phyloP scores from a whole-genome alignment of 2,113 vertebrate species.

The Psilopogon haemacephalus region DNA sequence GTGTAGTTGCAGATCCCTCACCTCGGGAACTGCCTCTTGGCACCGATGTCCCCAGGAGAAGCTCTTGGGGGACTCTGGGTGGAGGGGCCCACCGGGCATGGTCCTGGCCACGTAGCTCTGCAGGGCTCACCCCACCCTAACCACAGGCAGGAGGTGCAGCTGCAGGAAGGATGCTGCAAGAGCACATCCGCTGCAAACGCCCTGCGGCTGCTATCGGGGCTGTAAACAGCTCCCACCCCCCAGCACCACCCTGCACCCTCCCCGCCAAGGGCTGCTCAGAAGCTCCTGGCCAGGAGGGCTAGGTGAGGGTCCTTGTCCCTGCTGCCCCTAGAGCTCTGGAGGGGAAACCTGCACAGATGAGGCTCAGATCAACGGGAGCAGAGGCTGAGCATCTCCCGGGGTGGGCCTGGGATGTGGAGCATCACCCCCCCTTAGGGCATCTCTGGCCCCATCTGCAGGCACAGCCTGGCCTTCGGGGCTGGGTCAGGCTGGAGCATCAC shows the following conservation, averaged over 20 bases:
- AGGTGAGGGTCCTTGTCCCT: neutral
- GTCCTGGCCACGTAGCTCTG: neutral
- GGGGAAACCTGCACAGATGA: fast-evolving
- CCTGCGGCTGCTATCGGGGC: neutral
- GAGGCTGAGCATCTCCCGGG: neutral
- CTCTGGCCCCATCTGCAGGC: neutral
- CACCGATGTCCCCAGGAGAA: fast-evolving
- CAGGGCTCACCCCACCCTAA: neutral
- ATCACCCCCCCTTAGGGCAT: fast-evolving
- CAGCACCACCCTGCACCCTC: fast-evolving
- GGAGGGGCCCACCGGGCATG: neutral
- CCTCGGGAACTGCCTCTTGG: fast-evolving
- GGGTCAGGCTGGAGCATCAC: fast-evolving
- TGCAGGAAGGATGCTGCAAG: conserved; percentile 53
- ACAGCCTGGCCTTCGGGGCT: fast-evolving
- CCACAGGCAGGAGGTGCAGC: neutral
- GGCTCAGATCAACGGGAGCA: neutral
- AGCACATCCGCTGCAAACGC: conserved; percentile 23
- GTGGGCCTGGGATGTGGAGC: neutral
- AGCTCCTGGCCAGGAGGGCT: fast-evolving
- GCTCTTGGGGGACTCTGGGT: neutral
- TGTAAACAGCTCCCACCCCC: neutral
- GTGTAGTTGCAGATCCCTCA: neutral
- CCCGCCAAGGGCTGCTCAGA: fast-evolving
- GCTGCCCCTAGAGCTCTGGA: fast-evolving